Conservation (phyloP, 2,113 vertebrate genomes). For the Psephotus haematonotus region DNA sequence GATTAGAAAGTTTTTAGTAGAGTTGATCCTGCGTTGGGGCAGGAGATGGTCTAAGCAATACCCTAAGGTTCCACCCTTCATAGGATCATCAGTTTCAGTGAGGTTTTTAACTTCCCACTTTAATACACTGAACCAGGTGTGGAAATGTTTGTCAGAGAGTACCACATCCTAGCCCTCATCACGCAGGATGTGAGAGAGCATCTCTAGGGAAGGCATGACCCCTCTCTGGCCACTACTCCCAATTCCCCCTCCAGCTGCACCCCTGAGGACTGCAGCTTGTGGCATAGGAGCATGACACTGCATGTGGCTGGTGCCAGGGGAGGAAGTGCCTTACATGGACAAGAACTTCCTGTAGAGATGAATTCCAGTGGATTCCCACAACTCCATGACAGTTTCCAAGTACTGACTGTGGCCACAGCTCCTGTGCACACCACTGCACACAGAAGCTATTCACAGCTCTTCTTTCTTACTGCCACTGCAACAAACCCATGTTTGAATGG, state of each 20-base stretch:
- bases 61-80: neutral
- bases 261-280: accelerated
- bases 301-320: accelerated
- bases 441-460: neutral
- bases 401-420: neutral
- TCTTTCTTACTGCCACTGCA: neutral
- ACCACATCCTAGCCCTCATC: neutral
- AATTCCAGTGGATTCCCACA: neutral
- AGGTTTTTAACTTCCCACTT: neutral
- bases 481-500: too few relatives aligned
- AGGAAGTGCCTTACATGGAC: neutral
- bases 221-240: neutral
- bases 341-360: neutral
- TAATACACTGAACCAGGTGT: neutral
- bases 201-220: neutral
- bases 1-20: neutral
- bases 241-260: neutral
- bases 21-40: neutral
- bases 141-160: neutral
- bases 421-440: accelerated
- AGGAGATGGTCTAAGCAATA: neutral
- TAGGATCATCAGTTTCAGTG: neutral
- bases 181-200: neutral
- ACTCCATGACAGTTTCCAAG: neutral
- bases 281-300: neutral